These are phyloP conservation scores for Tragelaphus strepsiceros DNA, from an alignment of 2,113 vertebrate genomes.

Conservation along the genomic window DNA sequence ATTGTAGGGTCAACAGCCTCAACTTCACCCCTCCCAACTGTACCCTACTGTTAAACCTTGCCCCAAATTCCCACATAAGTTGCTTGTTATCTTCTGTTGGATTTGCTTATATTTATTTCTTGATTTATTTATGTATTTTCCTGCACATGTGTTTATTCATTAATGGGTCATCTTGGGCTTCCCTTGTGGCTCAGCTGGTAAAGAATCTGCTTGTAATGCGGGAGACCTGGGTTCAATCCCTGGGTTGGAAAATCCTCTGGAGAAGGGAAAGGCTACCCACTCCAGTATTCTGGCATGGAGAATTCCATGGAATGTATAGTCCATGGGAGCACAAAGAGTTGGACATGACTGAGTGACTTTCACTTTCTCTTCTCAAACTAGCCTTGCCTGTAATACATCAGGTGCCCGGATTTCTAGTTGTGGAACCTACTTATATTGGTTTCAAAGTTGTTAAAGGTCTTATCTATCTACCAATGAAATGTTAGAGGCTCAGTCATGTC, in stretches of 20 bases:
- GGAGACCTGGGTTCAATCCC: background rate
- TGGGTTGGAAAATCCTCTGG: background rate
- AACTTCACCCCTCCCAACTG: fast-evolving
- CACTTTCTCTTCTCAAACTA: background rate
- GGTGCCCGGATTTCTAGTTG: background rate
- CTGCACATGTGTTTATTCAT: background rate
- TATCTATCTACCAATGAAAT: background rate
- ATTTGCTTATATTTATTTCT: background rate
- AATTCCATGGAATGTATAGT: background rate
- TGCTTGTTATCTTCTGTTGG: background rate
- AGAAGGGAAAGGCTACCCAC: background rate
- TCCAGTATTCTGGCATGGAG: background rate
- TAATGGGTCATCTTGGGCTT: background rate
- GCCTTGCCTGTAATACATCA: background rate
- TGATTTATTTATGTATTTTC: background rate
- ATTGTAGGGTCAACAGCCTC: background rate
- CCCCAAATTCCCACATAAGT: background rate
- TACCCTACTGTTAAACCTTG: fast-evolving
- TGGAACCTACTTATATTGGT: background rate
- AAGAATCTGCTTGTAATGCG: background rate
- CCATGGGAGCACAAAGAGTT: background rate
- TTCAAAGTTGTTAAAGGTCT: background rate
- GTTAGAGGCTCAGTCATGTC: background rate
- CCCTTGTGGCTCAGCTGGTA: background rate
- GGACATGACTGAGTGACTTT: fast-evolving